Conservation (phyloP, 2,888 invertebrate species). For the Periphyllus acericola region DNA sequence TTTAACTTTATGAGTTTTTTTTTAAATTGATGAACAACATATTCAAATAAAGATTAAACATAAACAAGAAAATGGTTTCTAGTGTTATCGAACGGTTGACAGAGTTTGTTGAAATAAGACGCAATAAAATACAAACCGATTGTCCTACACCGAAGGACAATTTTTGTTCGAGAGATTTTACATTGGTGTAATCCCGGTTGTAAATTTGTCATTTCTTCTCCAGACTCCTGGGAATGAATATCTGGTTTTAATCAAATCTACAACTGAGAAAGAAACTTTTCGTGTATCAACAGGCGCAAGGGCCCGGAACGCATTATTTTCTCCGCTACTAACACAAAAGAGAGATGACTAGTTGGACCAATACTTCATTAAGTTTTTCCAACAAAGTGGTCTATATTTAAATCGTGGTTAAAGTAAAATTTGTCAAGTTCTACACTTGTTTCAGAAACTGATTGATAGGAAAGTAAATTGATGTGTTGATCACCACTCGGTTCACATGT, state of each 20-base stretch:
- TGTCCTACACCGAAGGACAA: slow-evolving; percentile 5
- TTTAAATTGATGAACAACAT: no score
- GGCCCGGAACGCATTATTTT: slow-evolving; percentile 21
- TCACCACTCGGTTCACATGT: no score
- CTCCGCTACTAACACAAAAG: not conserved
- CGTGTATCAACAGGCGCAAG: not conserved
- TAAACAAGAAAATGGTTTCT: no score
- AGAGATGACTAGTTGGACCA: not conserved
- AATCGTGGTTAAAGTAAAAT: not conserved
- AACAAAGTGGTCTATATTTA: not conserved
- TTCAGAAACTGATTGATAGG: no score
- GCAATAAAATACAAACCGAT: slow-evolving; percentile 36
- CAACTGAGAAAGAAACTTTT: slow-evolving; percentile 15
- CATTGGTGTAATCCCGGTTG: slow-evolving; percentile 48
- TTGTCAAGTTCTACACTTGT: not conserved
- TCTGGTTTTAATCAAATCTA: slow-evolving; percentile 53
- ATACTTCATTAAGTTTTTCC: slow-evolving; percentile 12
- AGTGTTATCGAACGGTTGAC: slow-evolving; percentile 18
- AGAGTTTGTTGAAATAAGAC: slow-evolving; percentile 4
- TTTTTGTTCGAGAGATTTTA: slow-evolving; percentile 32
- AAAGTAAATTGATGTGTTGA: no score
- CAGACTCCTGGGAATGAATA: slow-evolving; percentile 24
- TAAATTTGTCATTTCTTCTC: slow-evolving; percentile 50
- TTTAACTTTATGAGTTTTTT: no score
- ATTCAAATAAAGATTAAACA: no score